Base-by-base conservation (phyloP, 2,797 vertebrate genomes). In the Sciurus carolinensis region DNA sequence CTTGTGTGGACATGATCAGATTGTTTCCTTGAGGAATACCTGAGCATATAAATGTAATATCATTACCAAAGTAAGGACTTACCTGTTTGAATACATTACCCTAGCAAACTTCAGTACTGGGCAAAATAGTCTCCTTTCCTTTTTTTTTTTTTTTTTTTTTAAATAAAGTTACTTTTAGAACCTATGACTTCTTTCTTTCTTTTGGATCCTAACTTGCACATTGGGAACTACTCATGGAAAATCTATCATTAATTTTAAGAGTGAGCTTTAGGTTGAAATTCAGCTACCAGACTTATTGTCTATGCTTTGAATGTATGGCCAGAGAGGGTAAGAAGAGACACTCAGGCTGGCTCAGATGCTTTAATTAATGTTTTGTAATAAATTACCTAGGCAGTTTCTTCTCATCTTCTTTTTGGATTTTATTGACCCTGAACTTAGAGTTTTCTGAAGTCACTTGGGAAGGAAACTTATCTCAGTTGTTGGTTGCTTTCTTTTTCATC, bases 341-440 rank as follows among this genome's bases (percentile, higher is more conserved):
- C 17, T 57, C 20, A 54, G 10, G 0, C 36, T 85, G 30, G 6
- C 67, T 94, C n/a, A 80, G 44, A 94, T 81, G 22, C 89, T 82
- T 87, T 57, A 71, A 94, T 91, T 93, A 87, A 95, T 69, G 22
- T 72, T 79, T 30, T 47, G 10, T 82, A 89, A 93, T 87, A 92
- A 96, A 89, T 93, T 91, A 94, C 1, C 3, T 75, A 87, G 44
- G 77, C 4, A 42, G 66, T 86, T 91, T 81, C 24, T 95, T 84
- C 72, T 90, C 92, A 62, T 88, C 20, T 84, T 88, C 17, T 82
- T 14, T 80, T 76, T 50, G 33, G 26, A 91, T 94, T 87, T 86
- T 62, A 93, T 76, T 91, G 44, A 86, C 42, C 22, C 7, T 84
- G 39, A 89, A 22, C 14, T 72, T 47, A 81, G 36, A 86, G 14